Base-by-base conservation (phyloP, 2,888 invertebrate genomes). In the Macrosoma leucophasiata region DNA sequence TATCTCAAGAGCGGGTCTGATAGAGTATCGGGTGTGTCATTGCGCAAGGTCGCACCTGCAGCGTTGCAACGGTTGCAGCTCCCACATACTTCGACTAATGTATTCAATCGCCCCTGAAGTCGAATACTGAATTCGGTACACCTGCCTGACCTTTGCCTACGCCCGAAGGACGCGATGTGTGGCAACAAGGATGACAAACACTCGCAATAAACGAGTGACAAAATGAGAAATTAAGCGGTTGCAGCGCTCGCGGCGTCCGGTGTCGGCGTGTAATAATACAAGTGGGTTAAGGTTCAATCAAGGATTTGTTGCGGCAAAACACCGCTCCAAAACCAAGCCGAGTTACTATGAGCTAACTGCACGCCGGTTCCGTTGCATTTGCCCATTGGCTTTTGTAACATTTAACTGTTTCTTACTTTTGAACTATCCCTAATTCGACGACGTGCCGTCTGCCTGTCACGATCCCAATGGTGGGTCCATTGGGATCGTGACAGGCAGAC, bases 281-380 rank as follows among this genome's bases (percentile, higher is more conserved):
- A 84, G 69, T 84, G 72, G 84, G 84, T 84, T 84, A 84, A 84
- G 84, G 84, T 82, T 77, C 52, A 76, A 76, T 66, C 84, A 84
- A 84, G 84, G 84, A 81, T 84, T 82, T 84, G 68, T 82, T 84
- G 84, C 82, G 78, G 79, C 81, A 84, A 82, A 78, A 72, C 79
- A 67, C 79, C 82, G 81, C 78, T 81, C 82, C 81, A 78, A 81
- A 79, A 81, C 74, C 65, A 70, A 69, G 67, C 65, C 65, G 60
- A 55, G 76, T 77, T 76, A 70, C 76, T 76, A 70, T 79, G 75
- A 79, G 72, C 77, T 72, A 72, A 77, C 74, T 76, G 69, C 74
- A 71, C 67, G 68, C 61, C 58, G 65, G 75, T 77, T 78, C 78
- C 75, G 75, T 72, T 79, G 79, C 78, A 78, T 73, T 78, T 73